These are phyloP conservation scores for Digitonthophagus gazella DNA, from an alignment of 2,888 invertebrate genomes.

Conservation along the genomic window DNA sequence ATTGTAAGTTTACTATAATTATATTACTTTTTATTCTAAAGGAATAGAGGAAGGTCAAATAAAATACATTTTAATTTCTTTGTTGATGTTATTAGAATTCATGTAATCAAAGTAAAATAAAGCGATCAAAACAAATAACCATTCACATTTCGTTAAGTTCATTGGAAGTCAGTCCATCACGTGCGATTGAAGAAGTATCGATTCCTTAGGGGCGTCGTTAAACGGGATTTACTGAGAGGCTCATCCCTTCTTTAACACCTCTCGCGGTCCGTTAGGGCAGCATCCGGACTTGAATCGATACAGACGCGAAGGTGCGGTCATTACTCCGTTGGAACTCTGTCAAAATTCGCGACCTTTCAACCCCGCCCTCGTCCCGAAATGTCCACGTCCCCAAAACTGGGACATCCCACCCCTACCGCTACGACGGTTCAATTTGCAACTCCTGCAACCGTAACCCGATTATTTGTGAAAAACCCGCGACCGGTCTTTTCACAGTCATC, in stretches of 20 bases:
- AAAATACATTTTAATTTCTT: neutral
- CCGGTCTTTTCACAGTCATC: too few species aligned
- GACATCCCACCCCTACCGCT: neutral
- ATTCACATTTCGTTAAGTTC: neutral
- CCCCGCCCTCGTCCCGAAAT: neutral
- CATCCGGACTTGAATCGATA: neutral
- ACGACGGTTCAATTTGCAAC: neutral
- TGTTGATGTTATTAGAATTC: neutral
- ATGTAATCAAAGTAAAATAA: too few species aligned
- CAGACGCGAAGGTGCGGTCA: neutral
- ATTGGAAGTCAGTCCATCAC: too few species aligned
- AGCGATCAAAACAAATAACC: too few species aligned
- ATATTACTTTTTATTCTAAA: too few species aligned
- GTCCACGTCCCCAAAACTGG: neutral
- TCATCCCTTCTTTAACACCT: neutral
- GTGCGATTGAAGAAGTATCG: neutral
- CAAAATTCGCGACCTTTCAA: neutral
- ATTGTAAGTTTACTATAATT: too few species aligned
- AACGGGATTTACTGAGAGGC: neutral
- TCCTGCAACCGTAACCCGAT: neutral
- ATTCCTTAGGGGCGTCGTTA: neutral
- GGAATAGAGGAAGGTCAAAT: neutral
- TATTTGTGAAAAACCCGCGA: too few species aligned
- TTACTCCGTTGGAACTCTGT: neutral
- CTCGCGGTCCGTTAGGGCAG: neutral